Percentiles rank a stretch among this genome's conserved stretches.
These are phyloP conservation scores for Passer montanus DNA, from an alignment of 2,113 vertebrate genomes.

Conservation along the genomic window DNA sequence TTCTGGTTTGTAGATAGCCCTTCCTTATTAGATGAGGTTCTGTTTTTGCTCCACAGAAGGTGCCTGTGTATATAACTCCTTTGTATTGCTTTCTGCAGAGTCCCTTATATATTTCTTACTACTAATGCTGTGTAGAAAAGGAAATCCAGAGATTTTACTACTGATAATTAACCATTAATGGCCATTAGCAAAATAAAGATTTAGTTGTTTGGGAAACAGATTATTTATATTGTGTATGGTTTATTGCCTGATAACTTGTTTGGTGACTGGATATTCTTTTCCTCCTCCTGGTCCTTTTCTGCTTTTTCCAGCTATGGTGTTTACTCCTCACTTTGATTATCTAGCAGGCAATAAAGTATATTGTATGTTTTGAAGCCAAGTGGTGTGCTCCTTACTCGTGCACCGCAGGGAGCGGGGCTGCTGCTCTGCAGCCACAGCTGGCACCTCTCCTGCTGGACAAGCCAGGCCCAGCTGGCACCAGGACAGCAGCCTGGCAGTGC, in stretches of 20 bases:
- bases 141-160: slow-evolving; percentile 72
- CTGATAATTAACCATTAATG: slow-evolving; percentile 71
- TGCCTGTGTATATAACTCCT: slow-evolving; percentile 60
- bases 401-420: neutral
- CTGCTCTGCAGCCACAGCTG: neutral
- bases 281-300: slow-evolving; percentile 65
- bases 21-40: slow-evolving; percentile 49
- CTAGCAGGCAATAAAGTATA: slow-evolving; percentile 77
- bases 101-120: slow-evolving; percentile 70
- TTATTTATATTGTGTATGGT: slow-evolving; percentile 76
- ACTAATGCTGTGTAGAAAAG: slow-evolving; percentile 67
- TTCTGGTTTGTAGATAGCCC: slow-evolving; percentile 70
- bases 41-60: slow-evolving; percentile 54
- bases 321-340: slow-evolving; percentile 70
- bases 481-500: neutral
- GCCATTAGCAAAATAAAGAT: slow-evolving; percentile 68
- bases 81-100: slow-evolving; percentile 61
- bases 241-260: slow-evolving; percentile 77
- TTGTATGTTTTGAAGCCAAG: slow-evolving; percentile 71
- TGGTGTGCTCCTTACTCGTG: slow-evolving; percentile 34
- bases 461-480: neutral
- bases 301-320: slow-evolving; percentile 74
- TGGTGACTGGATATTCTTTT: slow-evolving; percentile 75
- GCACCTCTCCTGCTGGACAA: neutral
- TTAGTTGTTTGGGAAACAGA: slow-evolving; percentile 69